Evolutionary conservation across 2,888 invertebrate genomes (phyloP), one percentile per base, ranked within the genome.

Genomic region (Epiblema foenella): DNA sequence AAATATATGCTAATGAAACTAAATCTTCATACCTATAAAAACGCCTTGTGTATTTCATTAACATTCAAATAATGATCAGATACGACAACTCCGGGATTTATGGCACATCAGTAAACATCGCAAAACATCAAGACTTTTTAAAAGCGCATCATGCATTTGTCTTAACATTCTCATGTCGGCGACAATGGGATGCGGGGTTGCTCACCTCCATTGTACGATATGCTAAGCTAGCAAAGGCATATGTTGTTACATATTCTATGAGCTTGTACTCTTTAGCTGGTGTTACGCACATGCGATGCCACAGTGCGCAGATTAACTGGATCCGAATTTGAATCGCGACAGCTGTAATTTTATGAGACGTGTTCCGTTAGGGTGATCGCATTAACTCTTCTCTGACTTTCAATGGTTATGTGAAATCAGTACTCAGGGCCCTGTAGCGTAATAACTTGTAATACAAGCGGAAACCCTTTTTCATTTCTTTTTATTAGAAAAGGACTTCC

Each of bases 151-250:
- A 66, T 71, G 70, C 70, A 62, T 62, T 71, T 71, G 67, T 71
- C 62, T 71, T 56, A 29, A 60, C 62, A 58, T 62, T 70, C 70
- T 67, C 73, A 70, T 70, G 70, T 67, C 79, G 80, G 76, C 75
- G 86, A 90, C 90, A 90, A 90, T 89, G 83, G 86, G 81, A 85
- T 81, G 80, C 37, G 85, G 91, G 92, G 92, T 93, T 90, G 90
- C 85, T 93, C 86, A 92, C 92, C 93, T 88, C 77, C 81, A 83
- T 64, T 64, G 64, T 64, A 64, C 37, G n/a, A 64, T 64, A 54
- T 64, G 24, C 64, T 64, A 64, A 52, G 52, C 63, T 63, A 20
- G 39, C 15, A 37, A 54, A 64, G 64, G 20, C 64, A n/a, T 52
- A 64, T 64, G 52, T 57, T 1, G 17, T 57, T 33, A 33, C 17